Percentiles rank a stretch among this genome's conserved stretches.
phyloP scores from a whole-genome alignment of 2,888 invertebrate genomes.

The Acleris cristana region DNA sequence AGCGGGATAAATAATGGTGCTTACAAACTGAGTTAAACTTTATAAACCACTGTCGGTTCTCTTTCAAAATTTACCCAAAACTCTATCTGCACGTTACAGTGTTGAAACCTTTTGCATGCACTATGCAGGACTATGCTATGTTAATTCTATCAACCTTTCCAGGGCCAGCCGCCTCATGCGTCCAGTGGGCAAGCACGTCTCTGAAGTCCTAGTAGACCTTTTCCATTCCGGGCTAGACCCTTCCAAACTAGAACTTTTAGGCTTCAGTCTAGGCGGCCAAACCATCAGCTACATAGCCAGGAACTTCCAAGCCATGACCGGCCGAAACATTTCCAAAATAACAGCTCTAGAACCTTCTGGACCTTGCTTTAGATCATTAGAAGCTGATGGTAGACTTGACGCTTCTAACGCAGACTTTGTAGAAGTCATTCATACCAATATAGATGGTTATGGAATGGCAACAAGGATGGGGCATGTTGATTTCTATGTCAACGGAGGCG shows the following conservation, averaged over 20 bases:
- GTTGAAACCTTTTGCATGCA: too few species aligned
- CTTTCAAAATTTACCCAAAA: too few species aligned
- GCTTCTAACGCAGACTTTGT: constrained; percentile 72
- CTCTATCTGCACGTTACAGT: too few species aligned
- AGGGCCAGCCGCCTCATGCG: constrained; percentile 76
- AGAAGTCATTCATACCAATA: constrained; percentile 73
- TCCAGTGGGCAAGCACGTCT: constrained; percentile 74
- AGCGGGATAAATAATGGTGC: too few species aligned
- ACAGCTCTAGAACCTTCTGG: constrained; percentile 73
- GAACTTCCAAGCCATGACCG: constrained; percentile 66
- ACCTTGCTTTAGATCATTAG: constrained; percentile 69
- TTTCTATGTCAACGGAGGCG: constrained; percentile 75
- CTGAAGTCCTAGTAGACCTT: constrained; percentile 65
- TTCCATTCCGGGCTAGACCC: constrained; percentile 65
- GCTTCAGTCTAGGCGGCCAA: constrained; percentile 75
- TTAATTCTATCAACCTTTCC: constrained; percentile 29
- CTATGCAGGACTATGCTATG: too few species aligned
- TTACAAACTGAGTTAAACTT: too few species aligned
- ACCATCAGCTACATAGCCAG: constrained; percentile 69
- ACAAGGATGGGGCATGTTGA: constrained; percentile 73
- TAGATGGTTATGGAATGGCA: constrained; percentile 78
- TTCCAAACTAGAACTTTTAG: constrained; percentile 64
- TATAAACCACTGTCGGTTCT: too few species aligned
- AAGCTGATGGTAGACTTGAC: constrained; percentile 58
- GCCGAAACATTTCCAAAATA: constrained; percentile 69